phyloP scores from a whole-genome alignment of 2,888 invertebrate genomes.

The Sesia bembeciformis region DNA sequence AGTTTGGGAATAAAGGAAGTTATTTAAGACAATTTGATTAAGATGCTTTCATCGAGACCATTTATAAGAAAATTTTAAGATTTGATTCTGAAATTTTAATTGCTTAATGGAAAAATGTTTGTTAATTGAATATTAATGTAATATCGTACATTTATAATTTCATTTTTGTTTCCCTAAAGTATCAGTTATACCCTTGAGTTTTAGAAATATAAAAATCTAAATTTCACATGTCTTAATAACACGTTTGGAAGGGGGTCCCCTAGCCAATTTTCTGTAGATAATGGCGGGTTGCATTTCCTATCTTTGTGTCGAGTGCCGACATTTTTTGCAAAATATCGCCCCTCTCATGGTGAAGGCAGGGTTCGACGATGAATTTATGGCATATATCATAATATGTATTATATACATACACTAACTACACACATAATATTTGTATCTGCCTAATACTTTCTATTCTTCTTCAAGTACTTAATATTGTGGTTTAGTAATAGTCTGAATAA shows the following conservation, averaged over 20 bases:
- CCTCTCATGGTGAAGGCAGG: conserved; percentile 39
- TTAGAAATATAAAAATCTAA: too few relatives aligned
- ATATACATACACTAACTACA: too few relatives aligned
- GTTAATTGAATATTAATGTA: too few relatives aligned
- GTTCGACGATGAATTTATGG: conserved; percentile 34
- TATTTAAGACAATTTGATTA: conserved; percentile 14
- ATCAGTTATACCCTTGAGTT: too few relatives aligned
- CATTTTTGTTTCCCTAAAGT: too few relatives aligned
- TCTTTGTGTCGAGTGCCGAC: conserved; percentile 60
- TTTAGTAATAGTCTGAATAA: too few relatives aligned
- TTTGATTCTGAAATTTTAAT: background rate
- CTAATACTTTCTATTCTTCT: too few relatives aligned
- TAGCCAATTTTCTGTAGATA: conserved; percentile 59
- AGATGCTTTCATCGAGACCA: conserved; percentile 3
- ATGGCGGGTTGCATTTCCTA: conserved; percentile 65
- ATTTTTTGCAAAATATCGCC: conserved; percentile 57
- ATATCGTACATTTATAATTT: too few relatives aligned
- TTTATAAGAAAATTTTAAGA: conserved; percentile 1
- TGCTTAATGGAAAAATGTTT: background rate
- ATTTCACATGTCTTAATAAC: background rate
- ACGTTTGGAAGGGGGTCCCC: conserved; percentile 27
- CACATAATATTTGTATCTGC: too few relatives aligned
- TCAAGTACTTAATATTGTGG: too few relatives aligned
- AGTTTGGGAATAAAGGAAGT: conserved; percentile 24
- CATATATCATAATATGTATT: conserved; percentile 15